Base-by-base conservation (phyloP, 2,113 vertebrate species). In the Sebastes fasciatus region DNA sequence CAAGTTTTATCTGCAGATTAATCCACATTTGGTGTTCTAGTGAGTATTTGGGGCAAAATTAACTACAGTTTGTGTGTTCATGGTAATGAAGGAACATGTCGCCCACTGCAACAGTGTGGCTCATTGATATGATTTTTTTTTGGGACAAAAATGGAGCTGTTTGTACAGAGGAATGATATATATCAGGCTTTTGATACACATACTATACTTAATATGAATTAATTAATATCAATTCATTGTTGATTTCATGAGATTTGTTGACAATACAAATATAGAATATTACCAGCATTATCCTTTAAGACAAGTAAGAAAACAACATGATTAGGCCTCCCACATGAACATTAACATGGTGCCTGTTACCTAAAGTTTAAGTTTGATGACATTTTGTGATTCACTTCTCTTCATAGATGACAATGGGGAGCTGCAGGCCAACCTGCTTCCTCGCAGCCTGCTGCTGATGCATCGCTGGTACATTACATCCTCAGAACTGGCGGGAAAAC, bases 401-500 rank as follows among this genome's bases (percentile, higher is more conserved):
- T 92, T 92, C 85, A 77, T 91, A 99, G 98, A 98, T 94, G 96
- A 98, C 90, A 94, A 91, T 75, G 97, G 97, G 86, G 96, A 97
- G 74, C 93, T 93, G 42, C 94, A 93, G 55, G 94, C 91, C 58
- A 96, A 88, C 88, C 95, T 94, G 54, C 94, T 98, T 85, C 98
- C 98, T 76, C 96, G 97, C 90, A 98, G 90, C n/a, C 93, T 99
- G 74, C 96, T 99, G 74, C 95, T 99, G 93, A 99, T 99, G 98
- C 98, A 99, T 74, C 96, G 96, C 19, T 99, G 98, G 98, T 99
- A 99, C 86, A 89, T 98, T 80, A 96, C 96, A 67, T 99, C 98
- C 2, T 96, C 97, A 46, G 98, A 99, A 89, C 88, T 99, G 87
- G 98, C 97, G 16, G 95, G 95, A 91, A 99, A 98, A 90, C 97